Base-by-base conservation (phyloP, 2,113 vertebrate genomes). In the Gadus macrocephalus region DNA sequence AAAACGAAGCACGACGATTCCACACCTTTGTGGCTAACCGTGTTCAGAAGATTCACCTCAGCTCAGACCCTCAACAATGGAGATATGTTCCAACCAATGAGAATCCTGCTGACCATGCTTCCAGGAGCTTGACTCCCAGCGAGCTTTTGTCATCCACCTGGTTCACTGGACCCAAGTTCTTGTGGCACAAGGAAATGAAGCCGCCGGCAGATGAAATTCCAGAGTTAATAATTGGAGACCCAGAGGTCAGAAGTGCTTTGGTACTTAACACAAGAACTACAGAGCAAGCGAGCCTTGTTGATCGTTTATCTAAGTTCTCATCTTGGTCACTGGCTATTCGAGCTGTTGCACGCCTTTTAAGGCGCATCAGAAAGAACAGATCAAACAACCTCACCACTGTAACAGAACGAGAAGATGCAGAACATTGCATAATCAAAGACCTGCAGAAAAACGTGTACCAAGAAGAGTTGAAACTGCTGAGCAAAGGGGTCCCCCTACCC, bases 31-130 rank as follows among this genome's bases (percentile, higher is more conserved):
- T n/a, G 1, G 59, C 65, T n/a, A 76, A 76, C 14, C 7, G 62
- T 12, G 19, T 67, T 0, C 69, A 68, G 9, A 68, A 12, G 65
- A 69, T 69, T 9, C 20, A 56, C 14, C 49, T 25, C 2, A 56
- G 19, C 22, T 15, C 66, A 56, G 17, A 4, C 8, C 66, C 66
- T 56, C 11, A 68, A 56, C 66, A 68, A 27, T 58, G 53, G 66
- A 22, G 15, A 11, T 68, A 58, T 14, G 61, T 63, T 14, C 22
- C 61, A 20, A 15, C 61, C 3, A 22, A 63, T 9, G 61, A 63
- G 22, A 63, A 63, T 63, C 61, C 22, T 14, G 61, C 61, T 1
- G 25, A 63, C 15, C 3, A 3, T 15, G 61, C 61, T 7, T 63
- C 61, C 15, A 9, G 22, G 9, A 22, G 61, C 2, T 5, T 5